A percentile compares a stretch with the other conserved stretches of the same genome.
Evolutionary conservation across 2,888 invertebrate species (phyloP).

Genomic region (Xestia xanthographa): DNA sequence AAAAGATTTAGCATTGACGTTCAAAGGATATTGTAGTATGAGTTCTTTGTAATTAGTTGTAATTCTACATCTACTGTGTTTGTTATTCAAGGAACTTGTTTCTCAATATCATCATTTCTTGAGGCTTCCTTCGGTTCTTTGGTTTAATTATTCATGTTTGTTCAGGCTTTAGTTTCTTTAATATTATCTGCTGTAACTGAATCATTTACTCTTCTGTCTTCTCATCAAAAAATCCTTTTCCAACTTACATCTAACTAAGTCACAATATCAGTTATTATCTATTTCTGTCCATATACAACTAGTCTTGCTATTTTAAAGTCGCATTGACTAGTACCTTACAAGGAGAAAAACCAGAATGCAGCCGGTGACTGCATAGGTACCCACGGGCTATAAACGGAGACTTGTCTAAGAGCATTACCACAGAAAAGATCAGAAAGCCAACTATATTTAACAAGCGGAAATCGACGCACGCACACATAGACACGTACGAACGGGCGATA

Average conservation of each 20-base stretch:
- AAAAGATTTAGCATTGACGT: constrained; percentile 12
- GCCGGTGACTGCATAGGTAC: constrained; percentile 62
- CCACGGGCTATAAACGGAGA: constrained; percentile 65
- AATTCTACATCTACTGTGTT: not conserved
- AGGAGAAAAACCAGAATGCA: constrained; percentile 57
- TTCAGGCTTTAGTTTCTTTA: not conserved
- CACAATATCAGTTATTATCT: constrained; percentile 48
- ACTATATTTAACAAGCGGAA: not conserved
- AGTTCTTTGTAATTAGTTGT: not conserved
- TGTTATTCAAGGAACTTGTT: not conserved
- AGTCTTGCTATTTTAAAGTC: constrained; percentile 64
- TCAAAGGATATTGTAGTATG: constrained; percentile 4
- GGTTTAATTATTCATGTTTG: not conserved
- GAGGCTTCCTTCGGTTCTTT: not conserved
- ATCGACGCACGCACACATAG: not conserved
- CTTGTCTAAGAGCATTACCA: constrained; percentile 48
- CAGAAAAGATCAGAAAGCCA: constrained; percentile 4
- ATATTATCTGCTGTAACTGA: not conserved
- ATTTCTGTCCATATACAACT: constrained; percentile 54
- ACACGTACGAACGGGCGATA: not conserved
- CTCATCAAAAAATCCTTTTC: not conserved
- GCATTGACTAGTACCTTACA: constrained; percentile 59
- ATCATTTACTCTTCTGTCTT: not conserved
- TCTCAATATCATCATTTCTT: not conserved
- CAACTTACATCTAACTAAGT: constrained; percentile 8